Conservation (phyloP, 2,797 vertebrate species). For the Tokudaia tokunoshimensis region DNA sequence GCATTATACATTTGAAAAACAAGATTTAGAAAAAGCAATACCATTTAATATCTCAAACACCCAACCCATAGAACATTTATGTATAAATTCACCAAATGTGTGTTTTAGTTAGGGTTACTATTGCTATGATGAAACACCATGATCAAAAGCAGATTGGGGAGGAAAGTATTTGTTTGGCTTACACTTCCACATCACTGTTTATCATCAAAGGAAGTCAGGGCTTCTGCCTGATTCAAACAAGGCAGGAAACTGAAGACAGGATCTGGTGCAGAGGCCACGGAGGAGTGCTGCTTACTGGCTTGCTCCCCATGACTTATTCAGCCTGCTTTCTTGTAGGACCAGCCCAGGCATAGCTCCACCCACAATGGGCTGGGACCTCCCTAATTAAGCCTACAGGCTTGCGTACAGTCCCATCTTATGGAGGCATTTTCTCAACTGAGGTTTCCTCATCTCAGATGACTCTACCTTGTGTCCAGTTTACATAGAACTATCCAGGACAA, state of each 20-base stretch:
- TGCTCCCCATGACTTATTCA: neutral
- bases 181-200: neutral
- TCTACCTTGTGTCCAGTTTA: neutral
- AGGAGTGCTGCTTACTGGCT: too few species aligned
- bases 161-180: neutral
- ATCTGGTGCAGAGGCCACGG: neutral
- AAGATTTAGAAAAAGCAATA: neutral
- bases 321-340: neutral
- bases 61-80: neutral
- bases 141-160: neutral
- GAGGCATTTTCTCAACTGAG: neutral
- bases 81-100: neutral
- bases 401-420: neutral
- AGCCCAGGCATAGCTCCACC: too few species aligned
- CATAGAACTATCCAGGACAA: neutral
- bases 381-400: neutral
- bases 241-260: neutral
- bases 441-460: neutral
- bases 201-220: neutral
- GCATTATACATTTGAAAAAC: neutral
- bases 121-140: neutral
- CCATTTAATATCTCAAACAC: neutral
- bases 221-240: neutral
- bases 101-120: neutral
- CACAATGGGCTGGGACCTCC: neutral